Conservation (phyloP, 2,888 invertebrate species). For the Acrocyrtus sp. region DNA sequence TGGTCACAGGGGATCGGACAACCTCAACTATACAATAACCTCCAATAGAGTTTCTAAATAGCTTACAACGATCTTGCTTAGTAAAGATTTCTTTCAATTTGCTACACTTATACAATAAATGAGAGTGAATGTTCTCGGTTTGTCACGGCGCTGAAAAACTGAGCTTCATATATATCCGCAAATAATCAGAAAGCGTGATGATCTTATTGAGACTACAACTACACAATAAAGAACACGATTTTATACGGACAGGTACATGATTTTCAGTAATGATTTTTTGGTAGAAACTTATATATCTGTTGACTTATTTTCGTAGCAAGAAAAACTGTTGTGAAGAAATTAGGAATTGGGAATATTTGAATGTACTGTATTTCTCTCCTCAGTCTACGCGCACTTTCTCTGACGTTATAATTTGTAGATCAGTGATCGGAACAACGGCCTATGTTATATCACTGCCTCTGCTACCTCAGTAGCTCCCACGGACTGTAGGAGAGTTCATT, state of each 20-base stretch:
- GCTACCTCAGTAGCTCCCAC: neutral
- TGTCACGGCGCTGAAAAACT: neutral
- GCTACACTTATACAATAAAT: neutral
- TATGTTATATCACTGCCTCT: neutral
- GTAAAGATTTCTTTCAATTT: neutral
- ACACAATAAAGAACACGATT: constrained; percentile 3
- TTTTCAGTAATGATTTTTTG: constrained; percentile 3
- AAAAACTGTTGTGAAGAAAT: neutral
- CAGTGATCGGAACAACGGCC: too few relatives aligned
- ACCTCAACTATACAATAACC: too few relatives aligned
- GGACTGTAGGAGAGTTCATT: too few relatives aligned
- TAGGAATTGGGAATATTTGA: neutral
- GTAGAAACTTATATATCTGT: neutral
- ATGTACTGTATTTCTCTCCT: too few relatives aligned
- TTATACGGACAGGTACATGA: constrained; percentile 22
- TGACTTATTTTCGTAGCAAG: neutral
- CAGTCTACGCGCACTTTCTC: too few relatives aligned
- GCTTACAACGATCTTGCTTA: too few relatives aligned
- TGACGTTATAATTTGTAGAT: too few relatives aligned
- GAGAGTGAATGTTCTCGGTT: neutral
- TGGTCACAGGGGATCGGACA: too few relatives aligned
- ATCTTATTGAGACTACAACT: neutral
- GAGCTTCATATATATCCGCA: neutral
- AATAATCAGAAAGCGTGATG: too few relatives aligned
- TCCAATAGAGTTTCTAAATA: too few relatives aligned